A percentile compares a stretch with the other conserved stretches of the same genome.
phyloP scores from a whole-genome alignment of 2,888 invertebrate species.

The Bedellia somnulentella region DNA sequence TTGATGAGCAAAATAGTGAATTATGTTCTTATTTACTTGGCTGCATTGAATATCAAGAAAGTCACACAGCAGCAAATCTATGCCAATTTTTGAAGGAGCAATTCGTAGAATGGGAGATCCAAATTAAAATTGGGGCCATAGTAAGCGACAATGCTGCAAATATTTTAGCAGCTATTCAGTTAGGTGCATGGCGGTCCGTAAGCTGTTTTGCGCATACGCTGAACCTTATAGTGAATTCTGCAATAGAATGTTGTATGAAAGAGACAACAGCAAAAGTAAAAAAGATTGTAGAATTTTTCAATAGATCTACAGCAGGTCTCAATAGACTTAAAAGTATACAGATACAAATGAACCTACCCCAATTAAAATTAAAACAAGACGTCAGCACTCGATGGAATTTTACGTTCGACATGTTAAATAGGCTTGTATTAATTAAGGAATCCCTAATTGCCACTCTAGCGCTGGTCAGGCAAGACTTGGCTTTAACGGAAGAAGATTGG shows the following conservation, averaged over 20 bases:
- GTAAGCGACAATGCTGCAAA: conserved; percentile 14
- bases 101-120: not conserved
- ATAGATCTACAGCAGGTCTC: conserved; percentile 5
- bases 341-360: conserved; percentile 2
- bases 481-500: conserved; percentile 10
- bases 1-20: conserved; percentile 10
- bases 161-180: conserved; percentile 10
- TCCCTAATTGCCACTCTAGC: conserved; percentile 5
- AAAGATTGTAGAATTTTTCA: conserved; percentile 10
- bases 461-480: conserved; percentile 8
- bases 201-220: conserved; percentile 16
- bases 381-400: conserved; percentile 1
- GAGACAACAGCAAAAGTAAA: conserved; percentile 6
- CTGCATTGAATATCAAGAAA: conserved; percentile 1
- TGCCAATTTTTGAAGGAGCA: not conserved
- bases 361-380: conserved; percentile 6
- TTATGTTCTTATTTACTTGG: conserved; percentile 1
- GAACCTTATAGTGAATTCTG: conserved; percentile 14
- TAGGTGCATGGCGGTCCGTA: conserved; percentile 11
- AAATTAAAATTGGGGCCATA: conserved; percentile 11
- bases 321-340: conserved; percentile 4
- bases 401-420: conserved; percentile 5
- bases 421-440: conserved; percentile 3
- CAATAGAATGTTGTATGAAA: conserved; percentile 7
- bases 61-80: not conserved